Percentiles rank a stretch among this genome's conserved stretches.
These are phyloP conservation scores for Spodoptera littoralis DNA, from an alignment of 2,888 invertebrate genomes.

Conservation along the genomic window DNA sequence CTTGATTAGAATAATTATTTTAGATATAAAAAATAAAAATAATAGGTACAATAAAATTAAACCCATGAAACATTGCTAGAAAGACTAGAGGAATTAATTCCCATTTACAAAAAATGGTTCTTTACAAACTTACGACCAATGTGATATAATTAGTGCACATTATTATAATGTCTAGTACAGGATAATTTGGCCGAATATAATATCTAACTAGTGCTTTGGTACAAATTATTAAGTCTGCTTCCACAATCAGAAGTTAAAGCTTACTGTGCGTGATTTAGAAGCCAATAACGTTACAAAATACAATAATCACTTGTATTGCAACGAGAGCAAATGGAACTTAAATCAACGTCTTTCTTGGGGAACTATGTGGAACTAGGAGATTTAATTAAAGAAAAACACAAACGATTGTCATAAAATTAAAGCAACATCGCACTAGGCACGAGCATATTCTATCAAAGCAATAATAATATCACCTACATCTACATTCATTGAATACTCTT, in stretches of 20 bases:
- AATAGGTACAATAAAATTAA: slow-evolving; percentile 49
- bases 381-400: slow-evolving; percentile 48
- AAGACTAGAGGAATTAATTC: slow-evolving; percentile 45
- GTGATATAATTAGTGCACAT: slow-evolving; percentile 19
- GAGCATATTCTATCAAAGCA: slow-evolving; percentile 73
- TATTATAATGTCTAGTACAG: slow-evolving; percentile 26
- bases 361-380: slow-evolving; percentile 65
- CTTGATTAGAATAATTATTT: slow-evolving; percentile 45
- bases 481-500: slow-evolving; percentile 67
- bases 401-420: slow-evolving; percentile 54
- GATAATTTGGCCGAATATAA: slow-evolving; percentile 21
- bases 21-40: slow-evolving; percentile 53
- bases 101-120: slow-evolving; percentile 43
- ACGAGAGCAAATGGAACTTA: slow-evolving; percentile 45
- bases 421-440: slow-evolving; percentile 74
- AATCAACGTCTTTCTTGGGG: slow-evolving; percentile 43
- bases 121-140: slow-evolving; percentile 30
- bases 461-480: slow-evolving; percentile 62
- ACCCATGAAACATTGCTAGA: slow-evolving; percentile 42
- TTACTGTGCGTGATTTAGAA: slow-evolving; percentile 13
- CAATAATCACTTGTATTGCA: slow-evolving; percentile 19
- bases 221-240: slow-evolving; percentile 23
- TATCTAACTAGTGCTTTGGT: slow-evolving; percentile 42
- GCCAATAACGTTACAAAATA: slow-evolving; percentile 10
- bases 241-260: slow-evolving; percentile 12